Evolutionary conservation across 1,140 invertebrate species (phyloP).

Genomic region (Bombus superbus): DNA sequence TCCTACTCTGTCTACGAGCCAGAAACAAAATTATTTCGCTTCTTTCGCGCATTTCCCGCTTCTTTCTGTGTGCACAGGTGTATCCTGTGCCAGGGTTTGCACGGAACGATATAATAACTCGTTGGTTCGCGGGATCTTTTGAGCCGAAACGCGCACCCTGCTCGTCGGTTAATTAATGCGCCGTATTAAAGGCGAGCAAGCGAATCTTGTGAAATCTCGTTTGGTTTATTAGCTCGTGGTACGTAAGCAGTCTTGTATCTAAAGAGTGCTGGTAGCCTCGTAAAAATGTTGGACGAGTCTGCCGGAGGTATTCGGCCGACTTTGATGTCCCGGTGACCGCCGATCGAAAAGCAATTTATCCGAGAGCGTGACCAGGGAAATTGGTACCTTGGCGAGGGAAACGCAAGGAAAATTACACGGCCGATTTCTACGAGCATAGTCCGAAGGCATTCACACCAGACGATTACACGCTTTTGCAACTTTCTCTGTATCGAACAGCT

Average conservation of each 20-base stretch:
- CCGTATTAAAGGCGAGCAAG: background rate
- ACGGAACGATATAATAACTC: constrained; percentile 5
- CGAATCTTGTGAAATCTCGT: background rate
- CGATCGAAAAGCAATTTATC: background rate
- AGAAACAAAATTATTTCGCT: constrained; percentile 72
- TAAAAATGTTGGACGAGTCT: background rate
- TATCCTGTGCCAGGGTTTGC: constrained; percentile 6
- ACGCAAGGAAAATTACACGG: background rate
- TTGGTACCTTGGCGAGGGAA: background rate
- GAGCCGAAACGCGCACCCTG: background rate
- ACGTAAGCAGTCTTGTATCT: background rate
- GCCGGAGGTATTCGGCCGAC: too few relatives aligned
- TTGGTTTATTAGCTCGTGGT: background rate
- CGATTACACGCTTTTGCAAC: constrained; percentile 28
- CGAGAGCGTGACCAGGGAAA: background rate
- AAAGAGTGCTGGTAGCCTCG: background rate
- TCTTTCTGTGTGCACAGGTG: constrained; percentile 54
- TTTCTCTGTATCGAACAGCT: constrained; percentile 1
- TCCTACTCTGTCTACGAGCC: background rate
- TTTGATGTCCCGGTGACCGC: background rate
- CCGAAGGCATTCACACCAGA: background rate
- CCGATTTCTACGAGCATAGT: background rate
- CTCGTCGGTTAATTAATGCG: constrained; percentile 18
- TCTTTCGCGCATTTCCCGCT: constrained; percentile 11
- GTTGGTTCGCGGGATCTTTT: background rate